phyloP scores from a whole-genome alignment of 2,113 vertebrate genomes.

The Beaufortia kweichowensis region DNA sequence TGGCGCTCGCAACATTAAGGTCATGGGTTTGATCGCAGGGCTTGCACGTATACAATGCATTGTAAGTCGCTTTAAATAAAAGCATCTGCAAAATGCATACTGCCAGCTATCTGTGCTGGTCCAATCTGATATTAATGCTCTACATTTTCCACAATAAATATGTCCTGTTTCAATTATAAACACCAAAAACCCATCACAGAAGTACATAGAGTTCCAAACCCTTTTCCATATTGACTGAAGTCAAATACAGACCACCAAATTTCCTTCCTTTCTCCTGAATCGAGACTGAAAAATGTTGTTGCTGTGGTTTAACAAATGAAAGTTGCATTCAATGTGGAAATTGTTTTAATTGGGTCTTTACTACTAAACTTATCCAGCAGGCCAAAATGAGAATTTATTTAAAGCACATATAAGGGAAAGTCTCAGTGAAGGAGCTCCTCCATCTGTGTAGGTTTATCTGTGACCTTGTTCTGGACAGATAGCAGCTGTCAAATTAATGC shows the following conservation, averaged over 20 bases:
- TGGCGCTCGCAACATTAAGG: too few species aligned
- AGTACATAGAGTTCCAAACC: not conserved
- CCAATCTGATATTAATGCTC: too few species aligned
- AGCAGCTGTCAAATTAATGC: conserved; percentile 24
- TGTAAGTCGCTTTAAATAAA: too few species aligned
- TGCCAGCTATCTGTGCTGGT: too few species aligned
- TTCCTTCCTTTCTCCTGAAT: not conserved
- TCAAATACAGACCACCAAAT: not conserved
- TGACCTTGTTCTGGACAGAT: conserved; percentile 38
- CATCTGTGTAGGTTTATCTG: conserved; percentile 27
- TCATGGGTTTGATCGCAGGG: too few species aligned
- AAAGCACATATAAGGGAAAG: not conserved
- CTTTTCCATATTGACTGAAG: not conserved
- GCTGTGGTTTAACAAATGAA: conserved; percentile 14
- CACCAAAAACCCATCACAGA: too few species aligned
- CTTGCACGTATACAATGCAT: too few species aligned
- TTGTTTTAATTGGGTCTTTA: conserved; percentile 21
- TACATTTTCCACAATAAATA: too few species aligned
- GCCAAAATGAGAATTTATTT: conserved; percentile 22
- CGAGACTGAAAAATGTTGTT: not conserved
- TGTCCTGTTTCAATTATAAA: too few species aligned
- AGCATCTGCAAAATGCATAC: too few species aligned
- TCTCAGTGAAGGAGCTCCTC: conserved; percentile 6
- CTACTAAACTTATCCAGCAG: conserved; percentile 7
- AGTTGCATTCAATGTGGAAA: conserved; percentile 28